Base-by-base conservation (phyloP, 2,113 vertebrate species). In the Serilophus lunatus region DNA sequence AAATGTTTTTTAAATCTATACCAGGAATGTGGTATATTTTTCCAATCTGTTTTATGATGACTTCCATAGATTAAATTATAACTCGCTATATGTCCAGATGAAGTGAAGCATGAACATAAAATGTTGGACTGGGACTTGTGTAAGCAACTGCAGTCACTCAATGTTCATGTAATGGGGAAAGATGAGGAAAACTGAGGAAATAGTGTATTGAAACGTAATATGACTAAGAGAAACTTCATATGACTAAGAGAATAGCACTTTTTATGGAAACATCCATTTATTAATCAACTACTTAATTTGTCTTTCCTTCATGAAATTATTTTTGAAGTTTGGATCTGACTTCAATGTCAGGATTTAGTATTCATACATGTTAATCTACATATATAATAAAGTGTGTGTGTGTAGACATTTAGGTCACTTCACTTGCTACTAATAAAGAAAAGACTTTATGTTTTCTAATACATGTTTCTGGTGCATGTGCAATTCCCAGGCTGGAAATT, bases 401-500 rank as follows among this genome's bases (percentile, higher is more conserved):
- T 35, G 8, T 35, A 75, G 24, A n/a, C 1, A 1, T 50, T 61
- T 54, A 45, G 11, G 54, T 92, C 3, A 10, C 17, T 81, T 64
- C 24, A 38, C 24, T 89, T 84, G 24, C 22, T 80, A 11, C n/a
- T 53, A 45, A 16, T 56, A 28, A 51, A 47, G 19, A 26, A 35
- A 60, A 31, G 33, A 22, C 47, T 47, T 65, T 72, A 5, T 80
- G 5, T 91, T 85, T 94, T 92, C 72, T 94, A 91, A 90, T 82
- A 23, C 17, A 3, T 35, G 2, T 50, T 95, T 92, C 90, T 88
- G 89, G 7, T 96, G 14, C 93, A 9, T 96, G 42, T 92, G n/a
- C 84, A 9, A 83, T 92, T 97, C 97, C 54, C 90, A 99, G 99
- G 97, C 98, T 94, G 99, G 98, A 89, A 99, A 98, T 94, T 99